Percentiles rank a stretch among this genome's conserved stretches.
Evolutionary conservation across 2,113 vertebrate species (phyloP).

Genomic region (Phalacrocorax pelagicus): DNA sequence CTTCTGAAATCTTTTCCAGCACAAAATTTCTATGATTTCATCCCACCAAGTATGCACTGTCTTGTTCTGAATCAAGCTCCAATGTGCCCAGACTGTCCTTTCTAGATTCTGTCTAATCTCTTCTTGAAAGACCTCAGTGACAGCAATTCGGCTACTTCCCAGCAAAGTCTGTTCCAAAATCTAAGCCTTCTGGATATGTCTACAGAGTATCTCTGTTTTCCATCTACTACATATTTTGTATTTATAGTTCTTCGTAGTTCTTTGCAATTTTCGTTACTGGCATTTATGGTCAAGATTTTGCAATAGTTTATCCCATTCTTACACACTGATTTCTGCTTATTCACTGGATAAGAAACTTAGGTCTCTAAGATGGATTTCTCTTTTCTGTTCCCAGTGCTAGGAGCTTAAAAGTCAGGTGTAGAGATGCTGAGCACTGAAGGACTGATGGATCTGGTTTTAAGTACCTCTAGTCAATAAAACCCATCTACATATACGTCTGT

Average conservation of each 20-base stretch:
- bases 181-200: background rate
- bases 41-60: background rate
- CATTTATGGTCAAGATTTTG: background rate
- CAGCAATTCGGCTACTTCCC: background rate
- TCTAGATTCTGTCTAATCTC: conserved; percentile 12
- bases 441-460: background rate
- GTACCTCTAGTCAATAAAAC: background rate
- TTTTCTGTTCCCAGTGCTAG: background rate
- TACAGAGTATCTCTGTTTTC: background rate
- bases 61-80: background rate
- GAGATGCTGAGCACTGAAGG: background rate
- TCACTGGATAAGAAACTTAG: background rate
- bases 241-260: background rate
- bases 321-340: background rate
- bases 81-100: background rate
- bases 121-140: background rate
- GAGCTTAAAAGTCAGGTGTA: background rate
- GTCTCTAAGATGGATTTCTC: background rate
- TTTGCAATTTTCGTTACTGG: background rate
- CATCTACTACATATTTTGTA: background rate
- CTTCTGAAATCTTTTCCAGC: background rate
- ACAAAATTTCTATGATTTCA: background rate
- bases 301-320: background rate
- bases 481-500: background rate
- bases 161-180: background rate